Evolutionary conservation across 2,113 vertebrate species (phyloP), one percentile per base, ranked within the genome.

Genomic region (Eurypyga helias): DNA sequence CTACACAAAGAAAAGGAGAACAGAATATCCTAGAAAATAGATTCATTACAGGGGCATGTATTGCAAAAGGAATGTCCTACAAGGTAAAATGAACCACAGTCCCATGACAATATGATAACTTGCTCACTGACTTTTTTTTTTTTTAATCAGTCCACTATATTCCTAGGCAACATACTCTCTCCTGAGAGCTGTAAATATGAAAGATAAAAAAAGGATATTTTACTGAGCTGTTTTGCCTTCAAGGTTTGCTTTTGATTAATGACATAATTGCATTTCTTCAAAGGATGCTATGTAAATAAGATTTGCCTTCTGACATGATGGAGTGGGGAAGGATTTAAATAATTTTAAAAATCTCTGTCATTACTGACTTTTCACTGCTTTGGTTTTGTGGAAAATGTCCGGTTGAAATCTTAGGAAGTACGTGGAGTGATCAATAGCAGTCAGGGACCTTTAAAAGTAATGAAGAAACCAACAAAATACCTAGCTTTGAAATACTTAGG

Each of bases 231-330:
- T 55, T 94, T 95, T 90, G 87, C 83, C 93, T 96, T 85, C 70
- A 96, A 89, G 83, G 81, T 97, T 96, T 97, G 46, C 67, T 75
- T 96, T 93, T 96, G 76, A 97, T 97, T 97, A 97, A 97, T 90
- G 94, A 85, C 31, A 72, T 87, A 82, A 93, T 77, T 90, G 45
- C 64, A 73, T 89, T 85, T 83, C 85, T 96, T 97, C 94, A 97
- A 75, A 84, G 89, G 45, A 89, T 71, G 57, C 45, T 90, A 93
- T 95, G 85, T 92, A 97, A 97, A 96, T 92, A 90, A 94, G 58
- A 49, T 92, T 90, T 88, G 19, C 75, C 58, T 94, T 72, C 58
- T 96, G 93, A 93, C 87, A 85, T 95, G 92, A 90, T 88, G 61
- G 83, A 96, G 66, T 73, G 28, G 70, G 48, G 45, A 93, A 85